These are phyloP conservation scores for Sparus aurata DNA, from an alignment of 2,797 vertebrate species.

Conservation along the genomic window DNA sequence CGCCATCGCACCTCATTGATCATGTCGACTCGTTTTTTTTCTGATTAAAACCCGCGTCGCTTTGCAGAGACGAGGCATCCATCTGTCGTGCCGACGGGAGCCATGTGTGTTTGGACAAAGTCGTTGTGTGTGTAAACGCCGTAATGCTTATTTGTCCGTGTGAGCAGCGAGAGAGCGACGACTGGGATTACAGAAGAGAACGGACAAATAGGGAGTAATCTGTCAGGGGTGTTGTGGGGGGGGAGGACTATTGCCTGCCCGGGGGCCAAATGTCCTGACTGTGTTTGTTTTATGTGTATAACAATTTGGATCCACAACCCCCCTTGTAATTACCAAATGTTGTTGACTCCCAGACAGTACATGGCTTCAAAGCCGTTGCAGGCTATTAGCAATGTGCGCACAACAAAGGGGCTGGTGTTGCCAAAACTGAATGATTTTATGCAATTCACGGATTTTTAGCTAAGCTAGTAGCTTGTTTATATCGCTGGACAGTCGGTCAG, in stretches of 20 bases:
- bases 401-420: conserved; percentile 1
- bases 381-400: conserved; percentile 30
- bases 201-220: conserved; percentile 63
- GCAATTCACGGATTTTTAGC: not conserved
- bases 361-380: conserved; percentile 53
- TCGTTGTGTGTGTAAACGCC: conserved; percentile 54
- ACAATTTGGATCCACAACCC: conserved; percentile 59
- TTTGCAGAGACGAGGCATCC: conserved; percentile 45
- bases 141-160: conserved; percentile 52
- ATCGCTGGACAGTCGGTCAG: not conserved
- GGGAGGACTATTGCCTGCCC: conserved; percentile 39
- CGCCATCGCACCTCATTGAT: conserved; percentile 49
- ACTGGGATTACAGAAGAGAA: conserved; percentile 51
- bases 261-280: conserved; percentile 52
- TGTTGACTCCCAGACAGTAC: conserved; percentile 54
- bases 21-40: conserved; percentile 34
- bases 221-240: not conserved
- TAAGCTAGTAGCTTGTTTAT: not conserved
- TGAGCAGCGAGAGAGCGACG: conserved; percentile 12
- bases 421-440: conserved; percentile 6
- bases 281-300: conserved; percentile 53
- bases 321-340: conserved; percentile 65
- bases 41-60: conserved; percentile 49
- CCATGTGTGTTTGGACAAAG: conserved; percentile 56
- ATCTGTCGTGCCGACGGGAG: conserved; percentile 55